phyloP scores from a whole-genome alignment of 2,113 vertebrate species.

The Neogale vison region DNA sequence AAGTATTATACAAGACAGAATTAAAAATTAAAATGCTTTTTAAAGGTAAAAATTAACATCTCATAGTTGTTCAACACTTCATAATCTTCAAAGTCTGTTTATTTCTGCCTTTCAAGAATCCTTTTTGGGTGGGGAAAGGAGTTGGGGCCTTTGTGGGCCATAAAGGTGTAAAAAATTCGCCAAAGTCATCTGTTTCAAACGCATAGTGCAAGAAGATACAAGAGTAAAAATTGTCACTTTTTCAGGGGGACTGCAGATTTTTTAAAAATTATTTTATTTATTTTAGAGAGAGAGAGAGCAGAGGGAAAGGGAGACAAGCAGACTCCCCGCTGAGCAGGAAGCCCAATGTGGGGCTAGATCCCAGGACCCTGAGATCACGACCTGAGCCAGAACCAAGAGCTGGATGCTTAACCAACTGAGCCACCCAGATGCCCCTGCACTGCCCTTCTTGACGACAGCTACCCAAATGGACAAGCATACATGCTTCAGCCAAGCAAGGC shows the following conservation, averaged over 20 bases:
- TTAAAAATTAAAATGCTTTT: background rate
- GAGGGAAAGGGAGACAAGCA: background rate
- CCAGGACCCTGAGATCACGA: background rate
- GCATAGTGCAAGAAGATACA: background rate
- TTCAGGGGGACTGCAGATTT: background rate
- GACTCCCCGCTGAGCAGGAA: background rate
- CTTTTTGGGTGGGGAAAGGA: background rate
- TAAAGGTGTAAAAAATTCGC: background rate
- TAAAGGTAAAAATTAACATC: background rate
- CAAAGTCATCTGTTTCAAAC: background rate
- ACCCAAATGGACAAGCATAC: background rate
- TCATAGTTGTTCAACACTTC: background rate
- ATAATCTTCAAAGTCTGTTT: background rate
- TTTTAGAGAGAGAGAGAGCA: background rate
- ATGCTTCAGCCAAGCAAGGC: background rate
- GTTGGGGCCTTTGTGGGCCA: background rate
- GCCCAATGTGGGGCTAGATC: background rate
- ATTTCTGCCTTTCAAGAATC: background rate
- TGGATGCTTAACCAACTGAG: background rate
- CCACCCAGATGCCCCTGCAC: background rate
- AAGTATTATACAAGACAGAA: background rate
- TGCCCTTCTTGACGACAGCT: background rate
- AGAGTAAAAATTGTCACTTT: background rate
- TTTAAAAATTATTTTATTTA: background rate
- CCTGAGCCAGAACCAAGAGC: background rate